These are phyloP conservation scores for Morelia viridis DNA, from an alignment of 2,797 vertebrate species.

Conservation along the genomic window DNA sequence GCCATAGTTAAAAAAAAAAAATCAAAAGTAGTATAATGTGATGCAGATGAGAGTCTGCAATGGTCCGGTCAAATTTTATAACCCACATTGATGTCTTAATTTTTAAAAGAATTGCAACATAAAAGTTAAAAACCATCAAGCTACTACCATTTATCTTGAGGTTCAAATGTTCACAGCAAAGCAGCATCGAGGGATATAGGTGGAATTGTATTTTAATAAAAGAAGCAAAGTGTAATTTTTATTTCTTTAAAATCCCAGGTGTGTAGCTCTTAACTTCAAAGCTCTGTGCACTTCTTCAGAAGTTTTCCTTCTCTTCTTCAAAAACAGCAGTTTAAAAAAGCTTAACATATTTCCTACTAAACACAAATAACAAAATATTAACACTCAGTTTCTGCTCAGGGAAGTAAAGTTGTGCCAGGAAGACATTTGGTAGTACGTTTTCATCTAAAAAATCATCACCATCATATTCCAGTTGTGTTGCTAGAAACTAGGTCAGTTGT, in stretches of 20 bases:
- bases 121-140: background rate
- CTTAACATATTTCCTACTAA: background rate
- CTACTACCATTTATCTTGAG: slow-evolving; percentile 2
- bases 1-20: background rate
- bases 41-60: background rate
- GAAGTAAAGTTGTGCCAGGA: background rate
- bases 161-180: background rate
- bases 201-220: slow-evolving; percentile 4
- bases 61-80: background rate
- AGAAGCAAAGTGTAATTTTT: slow-evolving; percentile 12
- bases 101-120: background rate
- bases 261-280: background rate
- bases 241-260: background rate
- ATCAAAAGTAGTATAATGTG: background rate
- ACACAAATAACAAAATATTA: background rate
- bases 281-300: background rate
- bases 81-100: background rate
- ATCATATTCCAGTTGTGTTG: background rate
- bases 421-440: background rate
- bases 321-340: slow-evolving; percentile 12
- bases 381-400: background rate
- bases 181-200: background rate
- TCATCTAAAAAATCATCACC: background rate
- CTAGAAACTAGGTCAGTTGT: background rate
- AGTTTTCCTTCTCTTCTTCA: slow-evolving; percentile 10